phyloP scores from a whole-genome alignment of 2,113 vertebrate genomes.

The Ciconia maguari region DNA sequence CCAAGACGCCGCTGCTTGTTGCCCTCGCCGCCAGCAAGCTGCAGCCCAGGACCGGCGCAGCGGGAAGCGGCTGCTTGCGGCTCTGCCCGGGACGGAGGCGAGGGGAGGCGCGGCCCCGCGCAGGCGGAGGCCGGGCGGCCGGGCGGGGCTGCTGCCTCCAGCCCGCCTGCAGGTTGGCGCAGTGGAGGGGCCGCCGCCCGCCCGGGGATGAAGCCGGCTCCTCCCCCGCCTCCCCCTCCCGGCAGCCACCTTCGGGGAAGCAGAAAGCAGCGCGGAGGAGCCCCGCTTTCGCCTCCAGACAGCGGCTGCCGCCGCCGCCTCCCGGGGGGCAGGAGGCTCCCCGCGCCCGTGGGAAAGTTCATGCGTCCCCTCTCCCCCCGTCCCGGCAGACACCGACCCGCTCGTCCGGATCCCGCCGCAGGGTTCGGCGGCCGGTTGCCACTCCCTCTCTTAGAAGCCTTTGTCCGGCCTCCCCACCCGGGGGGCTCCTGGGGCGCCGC shows the following conservation, averaged over 20 bases:
- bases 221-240: background rate
- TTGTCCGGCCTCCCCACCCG: background rate
- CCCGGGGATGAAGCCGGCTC: background rate
- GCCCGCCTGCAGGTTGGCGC: conserved; percentile 72
- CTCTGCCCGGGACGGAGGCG: background rate
- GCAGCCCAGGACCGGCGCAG: background rate
- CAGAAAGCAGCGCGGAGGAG: background rate
- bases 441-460: conserved; percentile 17
- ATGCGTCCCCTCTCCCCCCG: background rate
- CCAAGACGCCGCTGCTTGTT: background rate
- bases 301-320: background rate
- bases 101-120: background rate
- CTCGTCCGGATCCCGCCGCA: background rate
- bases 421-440: background rate
- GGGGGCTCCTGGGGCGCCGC: background rate
- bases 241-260: background rate
- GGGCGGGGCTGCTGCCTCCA: conserved; percentile 9
- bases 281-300: background rate
- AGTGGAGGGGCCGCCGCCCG: conserved; percentile 60
- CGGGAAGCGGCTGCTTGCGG: background rate
- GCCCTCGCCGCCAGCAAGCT: background rate
- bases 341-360: background rate
- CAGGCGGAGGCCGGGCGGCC: conserved; percentile 10
- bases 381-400: background rate
- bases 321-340: background rate